Conservation (phyloP, 2,797 vertebrate genomes). For the Bradypus variegatus region DNA sequence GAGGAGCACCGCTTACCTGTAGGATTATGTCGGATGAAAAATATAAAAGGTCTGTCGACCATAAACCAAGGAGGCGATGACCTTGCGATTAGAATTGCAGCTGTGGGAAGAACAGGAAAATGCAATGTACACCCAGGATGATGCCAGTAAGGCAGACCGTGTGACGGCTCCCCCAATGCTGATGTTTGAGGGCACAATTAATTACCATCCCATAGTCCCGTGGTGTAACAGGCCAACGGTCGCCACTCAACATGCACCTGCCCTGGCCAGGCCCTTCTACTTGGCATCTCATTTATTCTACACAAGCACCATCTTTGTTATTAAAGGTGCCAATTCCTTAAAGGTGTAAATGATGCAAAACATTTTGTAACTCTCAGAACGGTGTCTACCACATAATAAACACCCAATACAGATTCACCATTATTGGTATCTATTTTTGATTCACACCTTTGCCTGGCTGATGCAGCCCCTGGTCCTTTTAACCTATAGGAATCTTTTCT, state of each 20-base stretch:
- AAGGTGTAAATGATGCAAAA: neutral
- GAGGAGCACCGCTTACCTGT: conserved; percentile 79
- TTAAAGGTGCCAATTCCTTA: neutral
- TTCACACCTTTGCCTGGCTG: neutral
- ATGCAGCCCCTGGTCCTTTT: neutral
- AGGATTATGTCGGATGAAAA: conserved; percentile 90
- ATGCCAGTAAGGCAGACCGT: neutral
- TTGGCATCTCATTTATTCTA: neutral
- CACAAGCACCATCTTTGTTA: neutral
- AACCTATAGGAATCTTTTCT: neutral
- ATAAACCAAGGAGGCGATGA: conserved; percentile 93
- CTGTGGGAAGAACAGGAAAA: conserved; percentile 67
- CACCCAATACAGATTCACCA: neutral
- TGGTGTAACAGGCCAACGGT: neutral
- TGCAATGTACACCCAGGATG: neutral
- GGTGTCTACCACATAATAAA: neutral
- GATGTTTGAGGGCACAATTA: neutral
- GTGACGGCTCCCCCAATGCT: neutral
- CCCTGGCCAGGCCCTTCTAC: neutral
- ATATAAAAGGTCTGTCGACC: conserved; percentile 90
- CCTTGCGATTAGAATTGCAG: conserved; percentile 88
- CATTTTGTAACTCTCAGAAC: neutral
- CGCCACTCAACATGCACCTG: neutral
- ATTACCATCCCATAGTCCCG: neutral
- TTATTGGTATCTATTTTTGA: neutral